Evolutionary conservation across 35 echinoderm and acorn worm genomes (phyloP).

Genomic region (Diadema setosum): DNA sequence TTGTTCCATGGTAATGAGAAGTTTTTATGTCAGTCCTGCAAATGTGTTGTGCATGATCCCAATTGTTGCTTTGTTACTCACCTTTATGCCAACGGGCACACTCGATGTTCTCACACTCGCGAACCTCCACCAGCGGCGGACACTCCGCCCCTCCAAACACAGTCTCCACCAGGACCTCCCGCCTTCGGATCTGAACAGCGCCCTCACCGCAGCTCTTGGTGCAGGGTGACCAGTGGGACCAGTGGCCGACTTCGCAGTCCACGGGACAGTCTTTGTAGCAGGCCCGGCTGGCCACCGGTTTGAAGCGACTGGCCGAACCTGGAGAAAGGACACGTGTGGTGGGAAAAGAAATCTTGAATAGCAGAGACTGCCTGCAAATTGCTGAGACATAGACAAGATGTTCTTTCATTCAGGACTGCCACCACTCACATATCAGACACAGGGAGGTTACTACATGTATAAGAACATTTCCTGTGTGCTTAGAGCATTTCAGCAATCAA

Average conservation of each 20-base stretch:
- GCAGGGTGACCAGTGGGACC: constrained; percentile 94
- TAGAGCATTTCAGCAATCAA: no score
- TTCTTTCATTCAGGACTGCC: no score
- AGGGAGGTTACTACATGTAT: no score
- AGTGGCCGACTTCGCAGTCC: constrained; percentile 85
- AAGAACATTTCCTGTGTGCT: no score
- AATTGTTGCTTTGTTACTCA: no score
- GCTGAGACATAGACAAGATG: no score
- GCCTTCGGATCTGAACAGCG: constrained; percentile 33
- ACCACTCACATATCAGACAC: no score
- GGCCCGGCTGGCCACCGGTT: constrained; percentile 32
- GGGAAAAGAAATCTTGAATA: no score
- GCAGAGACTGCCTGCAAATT: no score
- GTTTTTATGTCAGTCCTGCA: no score
- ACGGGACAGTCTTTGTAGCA: constrained; percentile 74
- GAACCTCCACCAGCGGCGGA: constrained; percentile 41
- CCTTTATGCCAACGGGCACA: constrained; percentile 91
- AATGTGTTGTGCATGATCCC: no score
- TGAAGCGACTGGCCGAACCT: neutral
- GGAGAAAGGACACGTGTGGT: neutral
- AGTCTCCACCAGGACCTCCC: constrained; percentile 46
- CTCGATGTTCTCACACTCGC: constrained; percentile 71
- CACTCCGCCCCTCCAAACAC: constrained; percentile 61
- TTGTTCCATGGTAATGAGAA: no score
- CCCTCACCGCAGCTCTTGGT: constrained; percentile 80